A percentile compares a stretch with the other conserved stretches of the same genome.
Conservation (phyloP, 2,888 invertebrate genomes). For the Morinoia aosen region DNA sequence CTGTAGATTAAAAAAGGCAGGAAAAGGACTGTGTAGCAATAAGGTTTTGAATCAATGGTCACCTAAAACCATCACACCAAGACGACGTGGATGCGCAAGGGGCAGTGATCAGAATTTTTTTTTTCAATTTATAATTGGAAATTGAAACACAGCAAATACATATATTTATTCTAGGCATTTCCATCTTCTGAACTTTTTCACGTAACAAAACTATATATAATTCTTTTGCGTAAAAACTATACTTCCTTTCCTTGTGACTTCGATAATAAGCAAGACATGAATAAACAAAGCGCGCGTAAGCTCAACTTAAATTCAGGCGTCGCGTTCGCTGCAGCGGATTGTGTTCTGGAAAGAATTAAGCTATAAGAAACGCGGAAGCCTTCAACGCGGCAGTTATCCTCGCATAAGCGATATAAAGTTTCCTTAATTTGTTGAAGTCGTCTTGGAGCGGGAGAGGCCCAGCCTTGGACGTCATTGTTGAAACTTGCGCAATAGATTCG, state of each 20-base stretch:
- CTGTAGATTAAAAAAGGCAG: too few relatives aligned
- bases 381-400: conserved; percentile 19
- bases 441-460: not conserved
- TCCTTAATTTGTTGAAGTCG: conserved; percentile 34
- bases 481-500: conserved; percentile 49
- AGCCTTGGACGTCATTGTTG: conserved; percentile 24
- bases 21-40: too few relatives aligned
- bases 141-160: too few relatives aligned
- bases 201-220: too few relatives aligned
- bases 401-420: conserved; percentile 24
- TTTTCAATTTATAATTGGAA: too few relatives aligned
- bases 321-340: not conserved
- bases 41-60: too few relatives aligned
- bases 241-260: not conserved
- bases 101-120: too few relatives aligned
- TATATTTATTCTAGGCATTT: too few relatives aligned
- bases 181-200: too few relatives aligned
- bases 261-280: not conserved
- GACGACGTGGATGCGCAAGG: too few relatives aligned
- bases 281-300: not conserved
- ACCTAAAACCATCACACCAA: too few relatives aligned
- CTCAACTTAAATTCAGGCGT: not conserved
- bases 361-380: conserved; percentile 6
- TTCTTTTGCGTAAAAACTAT: not conserved
- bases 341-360: not conserved